Conservation (phyloP, 2,888 invertebrate genomes). For the Callimorpha dominula region DNA sequence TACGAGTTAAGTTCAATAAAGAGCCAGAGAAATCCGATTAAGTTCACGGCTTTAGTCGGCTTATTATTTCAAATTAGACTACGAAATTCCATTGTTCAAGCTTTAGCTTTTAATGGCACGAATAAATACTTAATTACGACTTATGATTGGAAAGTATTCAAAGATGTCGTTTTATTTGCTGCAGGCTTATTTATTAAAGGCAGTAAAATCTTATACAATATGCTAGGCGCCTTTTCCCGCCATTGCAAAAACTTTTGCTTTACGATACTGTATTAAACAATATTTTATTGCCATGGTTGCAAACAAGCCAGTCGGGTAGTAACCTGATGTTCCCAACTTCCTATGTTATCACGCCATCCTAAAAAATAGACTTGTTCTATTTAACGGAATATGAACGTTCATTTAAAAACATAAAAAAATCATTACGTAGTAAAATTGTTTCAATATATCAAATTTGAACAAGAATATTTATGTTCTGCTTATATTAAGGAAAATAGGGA, state of each 20-base stretch:
- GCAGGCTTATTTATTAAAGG: background rate
- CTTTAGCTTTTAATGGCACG: background rate
- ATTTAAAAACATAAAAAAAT: no score
- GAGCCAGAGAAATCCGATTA: conserved; percentile 3
- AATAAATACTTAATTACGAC: background rate
- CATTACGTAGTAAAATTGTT: no score
- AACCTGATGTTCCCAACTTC: no score
- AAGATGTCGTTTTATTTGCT: background rate
- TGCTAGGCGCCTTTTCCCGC: background rate
- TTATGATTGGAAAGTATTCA: background rate
- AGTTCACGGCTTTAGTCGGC: conserved; percentile 1
- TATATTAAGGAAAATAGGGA: no score
- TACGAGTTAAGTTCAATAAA: conserved; percentile 23
- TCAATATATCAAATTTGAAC: no score
- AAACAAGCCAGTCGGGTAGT: no score
- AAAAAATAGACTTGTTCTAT: no score
- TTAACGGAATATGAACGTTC: no score
- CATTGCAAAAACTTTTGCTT: background rate
- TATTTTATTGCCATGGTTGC: no score
- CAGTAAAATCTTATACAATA: background rate
- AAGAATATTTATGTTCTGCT: no score
- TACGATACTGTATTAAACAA: no score
- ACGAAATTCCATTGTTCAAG: background rate
- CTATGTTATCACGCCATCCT: no score
- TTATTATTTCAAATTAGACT: background rate